Base-by-base conservation (phyloP, 1,140 invertebrate genomes). In the Papilio glaucus region DNA sequence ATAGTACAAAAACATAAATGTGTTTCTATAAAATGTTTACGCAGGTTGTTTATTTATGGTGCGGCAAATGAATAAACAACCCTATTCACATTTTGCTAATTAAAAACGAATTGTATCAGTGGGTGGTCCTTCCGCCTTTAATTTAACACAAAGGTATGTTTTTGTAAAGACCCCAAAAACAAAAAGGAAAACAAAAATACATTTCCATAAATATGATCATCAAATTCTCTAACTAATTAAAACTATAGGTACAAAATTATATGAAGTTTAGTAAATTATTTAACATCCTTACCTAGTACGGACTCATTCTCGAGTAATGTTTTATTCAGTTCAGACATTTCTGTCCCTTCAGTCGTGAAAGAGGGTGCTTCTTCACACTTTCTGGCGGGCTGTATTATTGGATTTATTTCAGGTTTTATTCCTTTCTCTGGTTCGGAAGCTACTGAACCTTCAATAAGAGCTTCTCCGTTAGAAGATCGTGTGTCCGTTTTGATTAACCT, bases 271-370 rank as follows among this genome's bases (percentile, higher is more conserved):
- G 33, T 37, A 37, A 33, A 37, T 62, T 62, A 37, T 8, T 26
- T 73, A 78, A 75, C 76, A 79, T 74, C 83, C 95, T 95, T 91
- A 96, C 96, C 95, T 82, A 95, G 95, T 65, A 95, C 94, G 33
- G 95, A 95, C 65, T 95, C 95, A 78, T 86, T 93, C 83, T 97
- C 96, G 24, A 97, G 92, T 24, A 97, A 89, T 21, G 95, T 97
- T 75, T 96, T 95, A 81, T 97, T 97, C 57, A 96, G 94, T 86
- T 97, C 96, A n/a, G 96, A 96, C 85, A 96, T 95, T 86, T 97
- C 96, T 8, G 96, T 96, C 10, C 94, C 95, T 72, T 95, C 94
- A 62, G 94, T 95, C 13, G 95, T 95, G 5, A 95, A 91, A 2
- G 95, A 95, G 10, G 95, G 94, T 15, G 95, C 94, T 45, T 95